These are phyloP conservation scores for Magallana gigas DNA, from an alignment of 1,140 invertebrate species.

Conservation along the genomic window DNA sequence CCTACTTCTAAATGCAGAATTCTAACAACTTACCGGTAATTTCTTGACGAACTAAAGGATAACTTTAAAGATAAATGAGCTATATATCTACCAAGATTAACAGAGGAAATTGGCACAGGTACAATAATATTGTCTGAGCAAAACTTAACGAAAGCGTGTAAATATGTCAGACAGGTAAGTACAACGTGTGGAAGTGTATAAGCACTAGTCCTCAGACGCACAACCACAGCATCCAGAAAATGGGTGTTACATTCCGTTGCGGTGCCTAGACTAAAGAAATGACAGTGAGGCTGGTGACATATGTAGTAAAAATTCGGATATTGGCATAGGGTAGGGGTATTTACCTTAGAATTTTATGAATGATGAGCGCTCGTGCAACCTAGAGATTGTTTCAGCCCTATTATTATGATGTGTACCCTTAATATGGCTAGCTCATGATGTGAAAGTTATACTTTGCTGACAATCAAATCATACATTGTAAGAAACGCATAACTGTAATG, in stretches of 20 bases:
- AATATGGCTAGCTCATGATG: neutral
- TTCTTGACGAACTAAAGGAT: neutral
- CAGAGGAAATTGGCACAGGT: neutral
- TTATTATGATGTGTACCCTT: slow-evolving; percentile 13
- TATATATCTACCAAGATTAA: neutral
- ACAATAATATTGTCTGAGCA: neutral
- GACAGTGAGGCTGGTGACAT: neutral
- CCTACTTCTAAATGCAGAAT: slow-evolving; percentile 11
- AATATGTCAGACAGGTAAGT: neutral
- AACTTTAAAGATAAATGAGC: neutral
- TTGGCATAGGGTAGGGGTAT: neutral
- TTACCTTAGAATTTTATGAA: neutral
- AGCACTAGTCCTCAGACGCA: neutral
- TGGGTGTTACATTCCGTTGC: neutral
- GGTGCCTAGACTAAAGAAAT: neutral
- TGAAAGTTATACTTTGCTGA: slow-evolving; percentile 40
- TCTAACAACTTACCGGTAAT: neutral
- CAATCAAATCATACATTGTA: slow-evolving; percentile 34
- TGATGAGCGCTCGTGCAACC: slow-evolving; percentile 17
- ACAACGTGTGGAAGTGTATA: neutral
- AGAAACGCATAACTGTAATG: slow-evolving; percentile 2
- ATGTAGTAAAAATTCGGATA: neutral
- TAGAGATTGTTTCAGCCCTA: neutral
- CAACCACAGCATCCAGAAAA: neutral
- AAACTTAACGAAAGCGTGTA: neutral